Evolutionary conservation across 2,888 invertebrate genomes (phyloP).

Genomic region (Amphimallon solstitiale): DNA sequence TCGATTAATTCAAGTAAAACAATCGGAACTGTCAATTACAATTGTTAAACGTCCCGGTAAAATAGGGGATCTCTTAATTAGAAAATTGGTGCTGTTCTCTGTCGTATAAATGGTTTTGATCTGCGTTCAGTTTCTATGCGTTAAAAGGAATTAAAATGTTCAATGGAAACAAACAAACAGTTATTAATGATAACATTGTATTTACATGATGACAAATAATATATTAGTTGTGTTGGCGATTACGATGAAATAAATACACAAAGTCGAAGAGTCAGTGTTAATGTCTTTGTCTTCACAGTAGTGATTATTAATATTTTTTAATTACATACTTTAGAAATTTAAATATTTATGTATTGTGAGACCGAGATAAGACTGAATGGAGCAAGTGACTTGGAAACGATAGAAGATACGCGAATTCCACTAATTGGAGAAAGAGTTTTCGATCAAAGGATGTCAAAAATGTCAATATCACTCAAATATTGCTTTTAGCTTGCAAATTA

Average conservation of each 20-base stretch:
- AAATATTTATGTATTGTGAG: no score
- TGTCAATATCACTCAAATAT: no score
- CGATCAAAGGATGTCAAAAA: no score
- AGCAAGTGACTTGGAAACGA: no score
- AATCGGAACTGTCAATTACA: slow-evolving; percentile 33
- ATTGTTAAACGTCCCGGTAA: slow-evolving; percentile 31
- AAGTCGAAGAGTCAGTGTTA: no score
- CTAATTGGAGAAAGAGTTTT: no score
- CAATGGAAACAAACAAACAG: slow-evolving; percentile 8
- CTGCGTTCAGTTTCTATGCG: not conserved
- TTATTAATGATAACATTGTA: not conserved
- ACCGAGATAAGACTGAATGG: no score
- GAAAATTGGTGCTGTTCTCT: slow-evolving; percentile 22
- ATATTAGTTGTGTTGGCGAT: not conserved
- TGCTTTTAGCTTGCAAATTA: no score
- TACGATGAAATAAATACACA: no score
- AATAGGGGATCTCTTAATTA: slow-evolving; percentile 23
- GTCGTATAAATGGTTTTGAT: slow-evolving; percentile 4
- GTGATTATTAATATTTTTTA: not conserved
- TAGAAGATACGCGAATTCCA: no score
- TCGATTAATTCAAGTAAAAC: slow-evolving; percentile 15
- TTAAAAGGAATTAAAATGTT: slow-evolving; percentile 1
- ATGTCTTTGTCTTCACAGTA: not conserved
- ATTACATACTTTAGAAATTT: no score
- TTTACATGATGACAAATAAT: not conserved